Evolutionary conservation across 2,797 vertebrate species (phyloP).

Genomic region (Sternotherus odoratus): DNA sequence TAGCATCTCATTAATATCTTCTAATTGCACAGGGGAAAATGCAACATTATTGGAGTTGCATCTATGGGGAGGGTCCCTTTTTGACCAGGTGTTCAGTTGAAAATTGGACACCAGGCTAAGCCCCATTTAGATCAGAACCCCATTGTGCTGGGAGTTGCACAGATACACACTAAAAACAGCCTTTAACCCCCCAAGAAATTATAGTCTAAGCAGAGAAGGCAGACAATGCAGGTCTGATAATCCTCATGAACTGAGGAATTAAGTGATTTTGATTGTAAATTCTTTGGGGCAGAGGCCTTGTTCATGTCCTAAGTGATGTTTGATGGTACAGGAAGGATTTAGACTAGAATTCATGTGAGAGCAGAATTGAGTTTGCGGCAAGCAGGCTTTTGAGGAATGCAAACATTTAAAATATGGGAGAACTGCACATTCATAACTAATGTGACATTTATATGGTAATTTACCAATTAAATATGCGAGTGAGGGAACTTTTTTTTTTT

Average conservation of each 20-base stretch:
- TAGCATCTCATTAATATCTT: not conserved
- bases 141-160: not conserved
- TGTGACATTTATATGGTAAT: constrained; percentile 72
- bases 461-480: constrained; percentile 60
- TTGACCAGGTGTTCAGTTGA: no score
- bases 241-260: not conserved
- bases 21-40: not conserved
- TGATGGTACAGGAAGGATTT: not conserved
- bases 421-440: constrained; percentile 52
- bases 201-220: not conserved
- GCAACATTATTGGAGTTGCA: not conserved
- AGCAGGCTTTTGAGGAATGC: constrained; percentile 64
- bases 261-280: not conserved
- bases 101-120: not conserved
- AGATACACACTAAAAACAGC: not conserved
- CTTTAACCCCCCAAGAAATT: not conserved
- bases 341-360: not conserved
- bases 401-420: constrained; percentile 64
- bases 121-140: not conserved
- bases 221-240: not conserved
- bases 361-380: constrained; percentile 60
- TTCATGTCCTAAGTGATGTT: not conserved
- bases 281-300: not conserved
- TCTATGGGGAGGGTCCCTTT: not conserved
- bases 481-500: not conserved